These are phyloP conservation scores for Alaudala cheleensis DNA, from an alignment of 2,113 vertebrate genomes.

Conservation along the genomic window DNA sequence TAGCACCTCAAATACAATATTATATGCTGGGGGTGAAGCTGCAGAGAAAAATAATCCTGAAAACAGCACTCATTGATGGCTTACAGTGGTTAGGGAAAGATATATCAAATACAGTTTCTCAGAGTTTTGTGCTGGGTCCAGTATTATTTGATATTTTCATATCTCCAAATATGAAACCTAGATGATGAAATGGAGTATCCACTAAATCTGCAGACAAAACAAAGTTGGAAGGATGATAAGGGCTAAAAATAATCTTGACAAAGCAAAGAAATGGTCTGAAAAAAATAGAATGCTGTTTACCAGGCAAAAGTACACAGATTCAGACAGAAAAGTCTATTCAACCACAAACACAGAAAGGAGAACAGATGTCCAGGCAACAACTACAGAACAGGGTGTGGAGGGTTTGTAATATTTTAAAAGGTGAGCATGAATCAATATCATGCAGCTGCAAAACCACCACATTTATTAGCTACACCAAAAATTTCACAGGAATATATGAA, in stretches of 20 bases:
- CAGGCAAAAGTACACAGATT: neutral
- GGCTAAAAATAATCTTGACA: neutral
- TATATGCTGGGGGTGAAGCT: neutral
- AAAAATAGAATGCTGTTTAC: neutral
- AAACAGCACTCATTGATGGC: neutral
- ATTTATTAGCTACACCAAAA: neutral
- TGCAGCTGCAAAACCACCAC: neutral
- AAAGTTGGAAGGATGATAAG: neutral
- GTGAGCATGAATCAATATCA: neutral
- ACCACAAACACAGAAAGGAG: neutral
- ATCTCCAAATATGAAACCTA: neutral
- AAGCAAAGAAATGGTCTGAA: neutral
- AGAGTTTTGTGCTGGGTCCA: neutral
- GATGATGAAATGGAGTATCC: neutral
- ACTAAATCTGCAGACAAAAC: neutral
- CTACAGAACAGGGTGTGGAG: neutral
- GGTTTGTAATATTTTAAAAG: neutral
- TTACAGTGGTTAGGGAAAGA: neutral
- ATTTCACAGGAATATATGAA: neutral
- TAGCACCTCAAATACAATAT: neutral
- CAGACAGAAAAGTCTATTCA: neutral
- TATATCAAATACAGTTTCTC: neutral
- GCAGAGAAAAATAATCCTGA: neutral
- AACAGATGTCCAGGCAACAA: neutral
- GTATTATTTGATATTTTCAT: neutral